Base-by-base conservation (phyloP, 2,797 vertebrate species). In the Setipinna tenuifilis region DNA sequence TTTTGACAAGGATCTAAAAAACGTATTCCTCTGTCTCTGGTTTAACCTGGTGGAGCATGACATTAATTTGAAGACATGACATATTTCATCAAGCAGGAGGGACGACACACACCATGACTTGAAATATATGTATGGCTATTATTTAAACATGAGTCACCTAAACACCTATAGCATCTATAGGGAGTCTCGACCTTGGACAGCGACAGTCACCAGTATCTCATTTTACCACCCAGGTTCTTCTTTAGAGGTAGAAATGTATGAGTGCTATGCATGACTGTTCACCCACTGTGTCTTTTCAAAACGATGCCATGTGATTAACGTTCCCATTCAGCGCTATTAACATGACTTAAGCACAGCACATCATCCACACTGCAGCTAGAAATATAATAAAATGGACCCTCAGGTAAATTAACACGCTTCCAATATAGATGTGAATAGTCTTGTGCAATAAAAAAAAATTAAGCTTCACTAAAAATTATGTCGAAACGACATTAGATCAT, bases 41-140 rank as follows among this genome's bases (percentile, higher is more conserved):
- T 90, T 87, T 85, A 86, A 87, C 62, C 83, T 83, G 89, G 31
- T 85, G 84, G 71, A 90, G 86, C 88, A 88, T 87, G 87, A 88
- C 83, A 87, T 87, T 90, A 85, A 90, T 89, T 90, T 84, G 82
- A 87, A 88, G 85, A 89, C 86, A 87, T 83, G 83, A 81, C 78
- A 88, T 87, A 88, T 88, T 88, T 88, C 88, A 88, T 87, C 59
- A 88, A 62, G 87, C 87, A 85, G 85, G 85, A 88, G 83, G 85
- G 71, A 65, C 58, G 71, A 65, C 58, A 78, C 85, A 84, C 78
- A 85, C 86, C 80, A 86, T 88, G 86, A 84, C 85, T 89, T 86
- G 84, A 87, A 84, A 89, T 87, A 62, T 85, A 85, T 85, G 31
- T 41, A 85, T 86, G 16, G 35, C 71, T 78, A 87, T 83, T 83